Evolutionary conservation across 2,888 invertebrate genomes (phyloP).

Genomic region (Pyrrhia umbra): DNA sequence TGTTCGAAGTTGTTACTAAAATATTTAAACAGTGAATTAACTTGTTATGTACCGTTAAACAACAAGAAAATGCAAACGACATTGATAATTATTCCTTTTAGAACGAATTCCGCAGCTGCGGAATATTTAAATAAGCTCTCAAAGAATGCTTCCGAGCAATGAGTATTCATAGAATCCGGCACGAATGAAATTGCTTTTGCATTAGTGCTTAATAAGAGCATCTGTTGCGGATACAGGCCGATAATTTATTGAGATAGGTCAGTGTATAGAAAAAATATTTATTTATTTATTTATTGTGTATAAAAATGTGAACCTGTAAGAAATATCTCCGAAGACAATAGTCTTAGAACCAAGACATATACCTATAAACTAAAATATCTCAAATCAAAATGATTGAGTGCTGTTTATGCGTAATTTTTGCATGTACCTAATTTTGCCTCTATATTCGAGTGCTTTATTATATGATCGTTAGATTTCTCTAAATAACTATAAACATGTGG

Average conservation of each 20-base stretch:
- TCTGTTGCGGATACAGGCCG: constrained; percentile 33
- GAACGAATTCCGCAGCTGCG: constrained; percentile 55
- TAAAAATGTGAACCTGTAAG: background rate
- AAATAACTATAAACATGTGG: background rate
- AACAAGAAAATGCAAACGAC: constrained; percentile 58
- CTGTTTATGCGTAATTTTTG: too few relatives aligned
- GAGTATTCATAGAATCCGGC: constrained; percentile 56
- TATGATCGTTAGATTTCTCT: too few relatives aligned
- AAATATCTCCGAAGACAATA: too few relatives aligned
- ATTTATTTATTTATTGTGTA: too few relatives aligned
- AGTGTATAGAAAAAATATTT: too few relatives aligned
- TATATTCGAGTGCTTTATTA: too few relatives aligned
- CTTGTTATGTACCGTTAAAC: constrained; percentile 61
- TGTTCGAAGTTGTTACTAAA: constrained; percentile 9
- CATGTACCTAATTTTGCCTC: too few relatives aligned
- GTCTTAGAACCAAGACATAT: too few relatives aligned
- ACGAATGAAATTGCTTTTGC: constrained; percentile 62
- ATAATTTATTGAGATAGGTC: background rate
- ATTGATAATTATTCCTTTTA: constrained; percentile 55
- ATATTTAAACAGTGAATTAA: constrained; percentile 53
- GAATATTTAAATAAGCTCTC: constrained; percentile 57
- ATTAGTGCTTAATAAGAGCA: constrained; percentile 46
- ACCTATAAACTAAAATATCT: too few relatives aligned
- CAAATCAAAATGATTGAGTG: too few relatives aligned
- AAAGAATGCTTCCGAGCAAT: constrained; percentile 44